Conservation (phyloP, 23 tunicate species). For the Trididemnum clinides region DNA sequence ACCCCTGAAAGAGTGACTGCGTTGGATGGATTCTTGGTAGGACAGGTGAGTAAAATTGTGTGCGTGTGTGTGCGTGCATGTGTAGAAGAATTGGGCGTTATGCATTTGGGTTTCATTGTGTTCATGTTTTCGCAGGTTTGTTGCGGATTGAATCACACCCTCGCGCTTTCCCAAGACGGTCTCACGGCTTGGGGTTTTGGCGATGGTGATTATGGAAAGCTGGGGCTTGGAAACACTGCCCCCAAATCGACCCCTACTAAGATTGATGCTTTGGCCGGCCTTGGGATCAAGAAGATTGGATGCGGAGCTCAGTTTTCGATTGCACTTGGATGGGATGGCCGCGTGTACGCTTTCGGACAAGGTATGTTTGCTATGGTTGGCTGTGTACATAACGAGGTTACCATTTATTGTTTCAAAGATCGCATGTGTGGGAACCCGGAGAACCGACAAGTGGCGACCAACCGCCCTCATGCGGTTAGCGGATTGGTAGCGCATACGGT, state of each 20-base stretch:
- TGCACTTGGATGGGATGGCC: constrained; percentile 66
- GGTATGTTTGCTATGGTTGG: constrained; percentile 38
- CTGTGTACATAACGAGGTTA: too few relatives aligned
- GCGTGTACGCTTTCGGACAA: constrained; percentile 82
- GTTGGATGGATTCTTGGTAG: constrained; percentile 44
- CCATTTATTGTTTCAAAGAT: constrained; percentile 49
- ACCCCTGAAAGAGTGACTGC: constrained; percentile 82
- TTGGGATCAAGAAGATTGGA: constrained; percentile 64
- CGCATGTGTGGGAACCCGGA: constrained; percentile 90
- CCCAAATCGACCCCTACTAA: constrained; percentile 73
- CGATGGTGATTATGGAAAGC: constrained; percentile 97
- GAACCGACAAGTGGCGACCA: constrained; percentile 18
- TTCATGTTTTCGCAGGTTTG: constrained; percentile 46
- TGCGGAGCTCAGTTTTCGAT: constrained; percentile 90
- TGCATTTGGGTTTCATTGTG: background rate
- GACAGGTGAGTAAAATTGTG: constrained; percentile 56
- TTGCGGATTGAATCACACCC: constrained; percentile 95
- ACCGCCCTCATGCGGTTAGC: constrained; percentile 60
- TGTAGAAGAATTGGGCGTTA: background rate
- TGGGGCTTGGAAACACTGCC: constrained; percentile 75
- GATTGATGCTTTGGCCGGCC: constrained; percentile 68
- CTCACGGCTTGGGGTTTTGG: constrained; percentile 92
- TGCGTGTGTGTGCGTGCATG: background rate
- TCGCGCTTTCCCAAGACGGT: constrained; percentile 88
- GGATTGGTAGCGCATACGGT: constrained; percentile 29